Evolutionary conservation across 2,113 vertebrate genomes (phyloP).

Genomic region (Sinocyclocheilus anshuiensis): DNA sequence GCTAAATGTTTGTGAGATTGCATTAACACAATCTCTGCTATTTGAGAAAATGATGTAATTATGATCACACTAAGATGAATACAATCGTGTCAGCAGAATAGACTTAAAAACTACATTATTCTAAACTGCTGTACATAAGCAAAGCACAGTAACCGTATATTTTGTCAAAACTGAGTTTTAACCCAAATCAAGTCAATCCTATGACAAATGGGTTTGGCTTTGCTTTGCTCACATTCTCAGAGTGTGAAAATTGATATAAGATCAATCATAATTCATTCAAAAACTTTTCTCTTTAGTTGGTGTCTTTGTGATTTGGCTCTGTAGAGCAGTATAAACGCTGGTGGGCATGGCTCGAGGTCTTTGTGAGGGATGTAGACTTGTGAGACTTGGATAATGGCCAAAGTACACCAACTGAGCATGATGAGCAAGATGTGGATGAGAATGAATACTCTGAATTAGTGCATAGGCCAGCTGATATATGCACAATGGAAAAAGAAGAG

Average conservation of each 20-base stretch:
- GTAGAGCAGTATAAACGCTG: neutral
- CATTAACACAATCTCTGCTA: neutral
- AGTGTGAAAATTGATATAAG: neutral
- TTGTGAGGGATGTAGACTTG: neutral
- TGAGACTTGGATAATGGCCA: constrained; percentile 9
- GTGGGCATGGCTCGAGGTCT: neutral
- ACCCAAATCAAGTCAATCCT: neutral
- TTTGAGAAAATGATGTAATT: neutral
- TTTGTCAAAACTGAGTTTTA: neutral
- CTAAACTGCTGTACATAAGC: neutral
- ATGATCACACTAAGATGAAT: neutral
- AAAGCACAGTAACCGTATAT: neutral
- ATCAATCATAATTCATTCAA: neutral
- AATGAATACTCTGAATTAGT: neutral
- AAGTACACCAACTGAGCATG: neutral
- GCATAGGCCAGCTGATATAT: neutral
- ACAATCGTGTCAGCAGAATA: no score
- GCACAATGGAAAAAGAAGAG: neutral
- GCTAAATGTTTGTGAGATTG: neutral
- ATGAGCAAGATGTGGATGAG: neutral
- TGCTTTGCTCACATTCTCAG: neutral
- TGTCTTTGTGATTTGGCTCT: neutral
- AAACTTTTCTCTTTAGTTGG: neutral
- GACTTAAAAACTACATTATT: neutral
- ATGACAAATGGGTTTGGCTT: neutral